Evolutionary conservation across 2,888 invertebrate species (phyloP), one percentile per base, ranked within the genome.

Genomic region (Caenorhabditis becei): DNA sequence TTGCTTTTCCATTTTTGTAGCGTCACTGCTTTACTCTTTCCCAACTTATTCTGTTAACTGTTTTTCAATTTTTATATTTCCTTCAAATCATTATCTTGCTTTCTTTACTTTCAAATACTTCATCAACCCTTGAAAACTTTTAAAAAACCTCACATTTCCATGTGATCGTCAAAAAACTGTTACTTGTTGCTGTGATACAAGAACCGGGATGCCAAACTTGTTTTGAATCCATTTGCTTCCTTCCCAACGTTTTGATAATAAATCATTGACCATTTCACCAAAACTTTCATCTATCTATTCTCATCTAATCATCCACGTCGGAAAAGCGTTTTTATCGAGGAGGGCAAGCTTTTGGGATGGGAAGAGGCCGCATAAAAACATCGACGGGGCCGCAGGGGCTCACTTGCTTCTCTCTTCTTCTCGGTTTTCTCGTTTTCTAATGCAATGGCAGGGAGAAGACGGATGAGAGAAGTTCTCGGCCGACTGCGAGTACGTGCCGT

Each of bases 401-500:
- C 69, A 62, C n/a, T 54, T 62, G 41, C 49, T 54, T 47, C 11
- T 28, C 44, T 67, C 28, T 56, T 44, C 37, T 41, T 56, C 23
- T 70, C 41, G n/a, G 24, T 59, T 26, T 35, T 51, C 61, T 56
- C 56, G 44, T 65, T 35, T 51, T 54, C 61, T 24, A 66, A 28
- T 47, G 65, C 23, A 37, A 53, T 53, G 53, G 24, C 24, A 53
- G 41, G n/a, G 47, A 63, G 56, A 72, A 49, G 56, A 74, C 16
- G 72, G 74, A 74, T 65, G 74, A 66, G 66, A 74, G 59, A 35
- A 74, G 49, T 74, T 74, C 63, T 56, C 54, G 44, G 18, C 35
- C 61, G 18, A 37, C 35, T 44, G 41, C 63, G 63, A 58, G 56
- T 71, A 65, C 69, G 77, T 70, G 69, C 54, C 56, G 26, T 77